Evolutionary conservation across 2,113 vertebrate genomes (phyloP).

Genomic region (Macaca nemestrina): DNA sequence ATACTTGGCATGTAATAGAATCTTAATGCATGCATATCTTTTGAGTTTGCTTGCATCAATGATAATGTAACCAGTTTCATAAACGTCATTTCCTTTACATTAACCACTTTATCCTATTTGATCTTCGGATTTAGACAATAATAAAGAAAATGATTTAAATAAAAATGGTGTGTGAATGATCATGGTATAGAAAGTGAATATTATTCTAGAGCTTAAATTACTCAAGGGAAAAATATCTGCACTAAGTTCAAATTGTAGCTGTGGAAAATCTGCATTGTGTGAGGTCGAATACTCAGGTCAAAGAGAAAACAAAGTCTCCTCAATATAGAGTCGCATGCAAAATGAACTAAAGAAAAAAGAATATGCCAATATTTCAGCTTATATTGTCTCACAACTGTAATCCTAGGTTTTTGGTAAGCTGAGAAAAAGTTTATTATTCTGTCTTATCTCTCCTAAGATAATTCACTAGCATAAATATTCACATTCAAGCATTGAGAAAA

Average conservation of each 20-base stretch:
- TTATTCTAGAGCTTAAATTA: not conserved
- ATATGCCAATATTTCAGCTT: not conserved
- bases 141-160: not conserved
- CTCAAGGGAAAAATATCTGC: not conserved
- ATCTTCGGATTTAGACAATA: not conserved
- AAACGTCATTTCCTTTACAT: not conserved
- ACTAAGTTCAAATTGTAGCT: not conserved
- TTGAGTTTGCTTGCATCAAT: not conserved
- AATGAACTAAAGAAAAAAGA: not conserved
- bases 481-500: not conserved
- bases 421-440: not conserved
- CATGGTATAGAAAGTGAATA: not conserved
- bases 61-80: not conserved
- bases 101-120: not conserved
- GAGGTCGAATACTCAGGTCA: not conserved
- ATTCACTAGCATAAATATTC: not conserved
- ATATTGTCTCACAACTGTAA: not conserved
- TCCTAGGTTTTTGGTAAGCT: not conserved
- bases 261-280: not conserved
- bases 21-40: not conserved
- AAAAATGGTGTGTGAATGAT: not conserved
- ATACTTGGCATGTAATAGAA: not conserved
- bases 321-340: not conserved
- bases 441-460: not conserved
- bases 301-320: not conserved